Evolutionary conservation across 2,888 invertebrate species (phyloP), one percentile per base, ranked within the genome.

Genomic region (Diabrotica balteata): DNA sequence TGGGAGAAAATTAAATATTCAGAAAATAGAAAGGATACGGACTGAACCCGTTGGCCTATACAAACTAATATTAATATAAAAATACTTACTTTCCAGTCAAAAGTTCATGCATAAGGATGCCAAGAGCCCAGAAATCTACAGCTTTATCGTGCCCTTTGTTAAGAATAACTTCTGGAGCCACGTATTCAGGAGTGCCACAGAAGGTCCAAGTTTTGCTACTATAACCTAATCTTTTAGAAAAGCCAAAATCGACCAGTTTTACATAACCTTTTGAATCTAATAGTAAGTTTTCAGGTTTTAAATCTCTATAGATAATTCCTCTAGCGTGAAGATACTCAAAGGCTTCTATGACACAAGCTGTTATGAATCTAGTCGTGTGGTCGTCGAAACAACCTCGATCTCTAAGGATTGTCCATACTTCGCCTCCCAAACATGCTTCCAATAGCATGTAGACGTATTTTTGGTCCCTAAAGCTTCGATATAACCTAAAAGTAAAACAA

Each of bases 171-270:
- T 91, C 88, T 0, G 88, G 88, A 0, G 87, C 86, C 5, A 87
- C 87, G 72, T 87, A 87, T 72, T 90, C 88, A 0, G 91, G 90
- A 0, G 91, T 91, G 4, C 91, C 91, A 80, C 91, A 91, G 82
- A 91, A 91, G 1, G 91, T 91, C 91, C 91, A 91, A 1, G 91
- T 91, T 79, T 91, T 90, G 62, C 87, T 85, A 63, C 89, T 89
- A 67, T 86, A 85, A 0, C 88, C 88, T 50, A 91, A 82, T 72
- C 87, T 84, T 82, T 91, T 91, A 8, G 90, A 88, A 80, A 91
- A 91, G 1, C 91, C 91, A 80, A 91, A 91, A 80, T 91, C 91
- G 8, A 87, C 87, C 81, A 91, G 81, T 84, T 91, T 91, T 9
- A 90, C 88, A 77, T 90, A 90, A 52, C 91, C 91, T 70, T 84